Evolutionary conservation across 1,140 invertebrate genomes (phyloP).

Genomic region (Eurosta solidaginis): DNA sequence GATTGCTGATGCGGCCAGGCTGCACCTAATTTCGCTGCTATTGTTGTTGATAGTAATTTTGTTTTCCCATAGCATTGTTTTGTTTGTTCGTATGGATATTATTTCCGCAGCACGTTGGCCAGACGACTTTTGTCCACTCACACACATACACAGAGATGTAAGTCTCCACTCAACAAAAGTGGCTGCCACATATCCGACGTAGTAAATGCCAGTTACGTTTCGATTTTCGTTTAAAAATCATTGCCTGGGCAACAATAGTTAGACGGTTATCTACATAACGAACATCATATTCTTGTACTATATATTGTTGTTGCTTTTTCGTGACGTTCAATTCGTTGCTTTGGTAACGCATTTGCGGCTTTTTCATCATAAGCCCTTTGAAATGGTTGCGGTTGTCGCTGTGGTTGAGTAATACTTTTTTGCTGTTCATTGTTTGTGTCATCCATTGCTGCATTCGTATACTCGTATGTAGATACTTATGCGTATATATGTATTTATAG

Average conservation of each 20-base stretch:
- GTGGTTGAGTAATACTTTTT: neutral
- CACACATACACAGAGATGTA: too few relatives aligned
- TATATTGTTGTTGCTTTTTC: neutral
- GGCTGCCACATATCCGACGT: neutral
- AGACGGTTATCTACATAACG: neutral
- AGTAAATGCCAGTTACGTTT: constrained; percentile 12
- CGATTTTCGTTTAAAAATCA: neutral
- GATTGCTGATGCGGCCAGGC: neutral
- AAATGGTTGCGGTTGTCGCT: neutral
- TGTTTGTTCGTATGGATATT: neutral
- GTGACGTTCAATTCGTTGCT: neutral
- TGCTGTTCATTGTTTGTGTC: neutral
- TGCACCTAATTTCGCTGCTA: neutral
- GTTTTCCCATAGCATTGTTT: neutral
- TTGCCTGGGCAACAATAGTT: neutral
- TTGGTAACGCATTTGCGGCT: constrained; percentile 19
- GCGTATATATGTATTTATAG: too few relatives aligned
- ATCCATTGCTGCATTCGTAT: neutral
- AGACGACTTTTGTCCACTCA: constrained; percentile 1
- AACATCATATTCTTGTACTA: neutral
- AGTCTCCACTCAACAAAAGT: neutral
- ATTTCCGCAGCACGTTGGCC: neutral
- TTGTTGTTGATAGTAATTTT: neutral
- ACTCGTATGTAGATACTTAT: neutral
- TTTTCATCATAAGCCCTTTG: neutral